phyloP scores from a whole-genome alignment of 2,113 vertebrate genomes.

The Pachypanchax playfairii region DNA sequence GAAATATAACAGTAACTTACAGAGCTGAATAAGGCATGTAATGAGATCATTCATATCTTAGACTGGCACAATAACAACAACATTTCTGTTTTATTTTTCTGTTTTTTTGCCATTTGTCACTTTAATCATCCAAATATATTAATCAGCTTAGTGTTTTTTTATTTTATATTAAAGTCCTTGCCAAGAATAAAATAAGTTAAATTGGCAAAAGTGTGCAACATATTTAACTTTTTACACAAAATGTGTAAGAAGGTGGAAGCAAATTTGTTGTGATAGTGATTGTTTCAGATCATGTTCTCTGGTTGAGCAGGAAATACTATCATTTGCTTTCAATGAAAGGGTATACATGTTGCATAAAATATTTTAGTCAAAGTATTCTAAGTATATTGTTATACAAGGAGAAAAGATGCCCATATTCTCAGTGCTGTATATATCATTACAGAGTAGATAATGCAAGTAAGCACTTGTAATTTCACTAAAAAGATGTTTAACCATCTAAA shows the following conservation, averaged over 20 bases:
- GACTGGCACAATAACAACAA: too few relatives aligned
- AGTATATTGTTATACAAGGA: background rate
- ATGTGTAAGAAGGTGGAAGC: background rate
- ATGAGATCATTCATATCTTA: background rate
- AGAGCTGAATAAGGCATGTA: too few relatives aligned
- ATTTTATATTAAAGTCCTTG: too few relatives aligned
- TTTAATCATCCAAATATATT: too few relatives aligned
- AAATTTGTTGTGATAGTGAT: background rate
- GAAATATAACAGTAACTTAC: too few relatives aligned
- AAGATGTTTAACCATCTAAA: constrained; percentile 9
- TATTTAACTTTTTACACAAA: background rate
- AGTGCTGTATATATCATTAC: background rate
- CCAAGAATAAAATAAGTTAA: too few relatives aligned
- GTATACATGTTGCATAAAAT: too few relatives aligned
- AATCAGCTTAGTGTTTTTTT: too few relatives aligned
- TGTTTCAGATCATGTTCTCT: constrained; percentile 2
- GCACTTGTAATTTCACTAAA: constrained; percentile 10
- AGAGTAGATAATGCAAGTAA: background rate
- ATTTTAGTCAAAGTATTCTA: background rate
- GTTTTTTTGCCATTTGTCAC: too few relatives aligned
- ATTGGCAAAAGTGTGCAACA: background rate
- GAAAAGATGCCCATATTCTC: background rate
- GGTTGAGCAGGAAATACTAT: constrained; percentile 12
- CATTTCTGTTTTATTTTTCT: too few relatives aligned
- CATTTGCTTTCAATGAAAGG: too few relatives aligned